Conservation (phyloP, 2,113 vertebrate genomes). For the Ceyx melanurus region DNA sequence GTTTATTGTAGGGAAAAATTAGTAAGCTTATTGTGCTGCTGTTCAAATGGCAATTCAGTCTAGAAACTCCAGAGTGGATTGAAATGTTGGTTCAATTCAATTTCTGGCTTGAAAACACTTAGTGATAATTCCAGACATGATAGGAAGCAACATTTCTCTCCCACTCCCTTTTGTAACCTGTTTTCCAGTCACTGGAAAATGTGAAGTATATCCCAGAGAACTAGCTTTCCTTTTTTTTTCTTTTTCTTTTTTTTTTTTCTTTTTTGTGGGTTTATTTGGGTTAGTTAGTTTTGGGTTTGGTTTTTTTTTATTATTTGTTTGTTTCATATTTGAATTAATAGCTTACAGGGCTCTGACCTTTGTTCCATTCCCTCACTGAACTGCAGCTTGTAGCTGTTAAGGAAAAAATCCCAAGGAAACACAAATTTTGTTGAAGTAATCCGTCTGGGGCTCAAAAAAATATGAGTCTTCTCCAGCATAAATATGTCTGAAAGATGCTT, state of each 20-base stretch:
- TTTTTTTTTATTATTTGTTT: neutral
- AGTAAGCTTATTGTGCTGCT: slow-evolving; percentile 33
- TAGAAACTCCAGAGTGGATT: slow-evolving; percentile 12
- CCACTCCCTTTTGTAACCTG: neutral
- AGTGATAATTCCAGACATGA: neutral
- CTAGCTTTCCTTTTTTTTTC: neutral
- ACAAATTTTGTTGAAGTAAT: neutral
- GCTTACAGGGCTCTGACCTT: neutral
- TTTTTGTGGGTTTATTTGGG: too few relatives aligned
- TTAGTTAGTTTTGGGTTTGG: too few relatives aligned
- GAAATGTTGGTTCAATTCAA: slow-evolving; percentile 10
- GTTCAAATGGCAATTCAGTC: neutral
- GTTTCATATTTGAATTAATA: neutral
- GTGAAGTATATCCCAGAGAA: neutral
- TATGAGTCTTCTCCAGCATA: neutral
- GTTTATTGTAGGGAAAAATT: slow-evolving; percentile 2
- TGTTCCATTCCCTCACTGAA: neutral
- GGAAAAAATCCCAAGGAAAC: neutral
- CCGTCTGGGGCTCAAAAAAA: neutral
- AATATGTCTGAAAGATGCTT: neutral
- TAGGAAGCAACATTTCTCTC: slow-evolving; percentile 18
- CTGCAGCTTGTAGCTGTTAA: neutral
- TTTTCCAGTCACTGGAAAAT: neutral
- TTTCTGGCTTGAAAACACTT: neutral
- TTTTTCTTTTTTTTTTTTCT: neutral